Evolutionary conservation across 2,888 invertebrate genomes (phyloP), one percentile per base, ranked within the genome.

Genomic region (Epinotia ramella): DNA sequence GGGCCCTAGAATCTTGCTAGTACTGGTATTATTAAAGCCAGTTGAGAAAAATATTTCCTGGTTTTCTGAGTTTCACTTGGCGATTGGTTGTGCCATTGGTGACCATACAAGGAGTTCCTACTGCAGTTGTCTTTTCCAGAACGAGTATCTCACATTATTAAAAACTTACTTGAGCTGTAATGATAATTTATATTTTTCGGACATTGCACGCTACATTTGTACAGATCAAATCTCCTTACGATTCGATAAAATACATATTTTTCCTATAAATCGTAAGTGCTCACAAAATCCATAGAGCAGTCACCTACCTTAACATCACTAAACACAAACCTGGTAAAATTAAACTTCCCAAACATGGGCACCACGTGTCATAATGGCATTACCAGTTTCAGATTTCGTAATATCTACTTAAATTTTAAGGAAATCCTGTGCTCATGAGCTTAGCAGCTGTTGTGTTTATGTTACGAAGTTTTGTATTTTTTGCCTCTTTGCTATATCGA

Each of bases 381-480:
- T 76, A 72, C n/a, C 18, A 63, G 76, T 66, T 76, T 76, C 76
- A 63, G 66, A 76, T 76, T 76, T 76, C 72, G 60, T 76, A 72
- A 75, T 75, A 75, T 71, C 65, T 75, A 60, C 74, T 75, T 75
- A 75, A 62, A 56, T 28, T 71, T 76, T 76, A 24, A 76, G 75
- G 75, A 76, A 71, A 76, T 76, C 76, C 76, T 66, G 66, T 66
- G 56, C 62, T 67, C 72, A 67, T 72, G 79, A 82, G 77, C 79
- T 80, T 78, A 77, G 77, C 80, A 81, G 79, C 79, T 81, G 80
- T 79, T 78, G 60, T 78, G 64, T 72, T 81, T 81, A 80, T 81
- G 74, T 79, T 60, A 64, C 69, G 40, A 65, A 56, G 65, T n/a
- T 69, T 60, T 24, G 73, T 62, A 68, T 79, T 79, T 82, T 80